Base-by-base conservation (phyloP, 2,797 vertebrate genomes). In the Masticophis lateralis region DNA sequence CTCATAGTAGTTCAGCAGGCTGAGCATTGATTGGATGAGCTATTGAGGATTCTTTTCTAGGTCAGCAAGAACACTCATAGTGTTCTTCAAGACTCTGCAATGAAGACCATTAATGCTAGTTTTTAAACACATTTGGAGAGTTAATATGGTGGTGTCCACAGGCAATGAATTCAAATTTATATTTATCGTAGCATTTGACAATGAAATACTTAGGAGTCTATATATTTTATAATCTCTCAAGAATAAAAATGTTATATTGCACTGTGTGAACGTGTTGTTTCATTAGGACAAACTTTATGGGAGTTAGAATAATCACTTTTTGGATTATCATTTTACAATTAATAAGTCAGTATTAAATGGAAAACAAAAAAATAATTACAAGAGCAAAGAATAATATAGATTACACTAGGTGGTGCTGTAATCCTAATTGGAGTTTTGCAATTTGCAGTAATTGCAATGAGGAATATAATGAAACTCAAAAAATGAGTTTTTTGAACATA, bases 331-430 rank as follows among this genome's bases (percentile, higher is more conserved):
- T 91, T 94, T 43, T 47, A 93, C 86, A 55, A 90, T 25, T 55
- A 69, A 90, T 60, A 22, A 93, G 51, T 0, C 20, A 10, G 51
- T 74, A 3, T 1, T 12, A 12, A 89, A 37, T 91, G 32, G 69
- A 89, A 95, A 91, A 93, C 87, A 7, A 51, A 37, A 25, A 83
- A 0, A 32, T 12, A 56, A 56, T 57, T 13, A 79, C 66, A 74
- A 91, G 90, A 91, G 66, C 18, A 20, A n/a, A 32, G 90, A 94
- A 92, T 53, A 90, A 55, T 90, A 92, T 53, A 86, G 66, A 93
- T 92, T 96, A 96, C 97, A 89, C 97, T 97, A 98, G 98, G 94
- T 98, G 97, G 97, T 97, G 97, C 97, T 97, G 91, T 96, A 96
- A 96, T 96, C 95, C 95, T 92, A 96, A 96, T 2, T 95, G 95